Conservation (phyloP, 2,113 vertebrate genomes). For the Rhabdomys dilectus region DNA sequence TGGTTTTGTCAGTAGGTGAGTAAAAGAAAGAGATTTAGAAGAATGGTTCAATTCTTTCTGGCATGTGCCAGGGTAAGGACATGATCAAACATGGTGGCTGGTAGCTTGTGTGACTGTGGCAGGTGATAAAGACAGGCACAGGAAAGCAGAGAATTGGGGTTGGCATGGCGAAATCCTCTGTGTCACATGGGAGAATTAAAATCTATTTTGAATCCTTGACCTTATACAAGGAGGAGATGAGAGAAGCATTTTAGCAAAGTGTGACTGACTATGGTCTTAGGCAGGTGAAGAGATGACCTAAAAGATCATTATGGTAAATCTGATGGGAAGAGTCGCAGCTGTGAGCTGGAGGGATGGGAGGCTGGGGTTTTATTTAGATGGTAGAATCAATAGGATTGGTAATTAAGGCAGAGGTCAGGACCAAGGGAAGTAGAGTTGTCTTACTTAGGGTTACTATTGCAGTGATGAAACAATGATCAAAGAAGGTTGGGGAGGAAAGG, state of each 20-base stretch:
- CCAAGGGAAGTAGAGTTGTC: neutral
- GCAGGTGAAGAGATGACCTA: neutral
- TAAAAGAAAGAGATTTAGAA: neutral
- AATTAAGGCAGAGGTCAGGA: neutral
- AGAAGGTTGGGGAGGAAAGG: neutral
- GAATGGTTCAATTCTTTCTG: neutral
- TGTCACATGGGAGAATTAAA: neutral
- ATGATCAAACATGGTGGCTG: neutral
- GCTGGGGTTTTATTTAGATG: neutral
- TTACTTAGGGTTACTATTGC: neutral
- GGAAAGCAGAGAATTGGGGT: neutral
- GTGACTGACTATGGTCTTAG: neutral
- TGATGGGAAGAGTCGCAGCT: neutral
- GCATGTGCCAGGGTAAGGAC: neutral
- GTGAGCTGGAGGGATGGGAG: neutral
- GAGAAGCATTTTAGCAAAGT: neutral
- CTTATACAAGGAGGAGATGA: neutral
- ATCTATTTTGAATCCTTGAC: neutral
- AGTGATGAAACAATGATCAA: neutral
- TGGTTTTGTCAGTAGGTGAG: slow-evolving; percentile 23
- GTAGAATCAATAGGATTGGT: neutral
- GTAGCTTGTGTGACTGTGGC: neutral
- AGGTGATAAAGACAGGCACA: accelerated
- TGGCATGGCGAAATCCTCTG: neutral
- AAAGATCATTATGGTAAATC: neutral